A percentile compares a stretch with the other conserved stretches of the same genome.
Evolutionary conservation across 1,140 invertebrate species (phyloP).

Genomic region (Lucilia cuprina): DNA sequence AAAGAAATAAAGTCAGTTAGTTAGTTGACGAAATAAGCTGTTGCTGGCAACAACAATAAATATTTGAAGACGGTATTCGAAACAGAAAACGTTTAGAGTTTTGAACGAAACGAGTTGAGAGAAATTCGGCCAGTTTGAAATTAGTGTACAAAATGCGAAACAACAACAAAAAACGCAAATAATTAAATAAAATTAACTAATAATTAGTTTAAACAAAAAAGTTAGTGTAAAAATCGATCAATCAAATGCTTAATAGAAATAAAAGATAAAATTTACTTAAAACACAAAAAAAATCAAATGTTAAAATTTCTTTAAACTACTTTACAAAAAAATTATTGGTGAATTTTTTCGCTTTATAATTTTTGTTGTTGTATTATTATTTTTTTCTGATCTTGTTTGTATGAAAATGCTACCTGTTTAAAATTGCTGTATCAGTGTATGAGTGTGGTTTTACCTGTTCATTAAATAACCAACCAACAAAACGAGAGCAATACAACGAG

Average conservation of each 20-base stretch:
- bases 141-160: neutral
- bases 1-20: conserved; percentile 8
- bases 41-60: conserved; percentile 18
- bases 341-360: neutral
- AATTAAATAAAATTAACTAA: neutral
- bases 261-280: no score
- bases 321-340: neutral
- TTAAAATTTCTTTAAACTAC: neutral
- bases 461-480: conserved; percentile 4
- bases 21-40: conserved; percentile 26
- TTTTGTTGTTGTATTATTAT: neutral
- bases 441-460: conserved; percentile 34
- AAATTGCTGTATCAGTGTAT: conserved; percentile 21
- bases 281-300: neutral
- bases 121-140: neutral
- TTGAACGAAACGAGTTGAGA: neutral
- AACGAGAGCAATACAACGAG: neutral
- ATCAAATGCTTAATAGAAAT: neutral
- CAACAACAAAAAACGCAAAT: neutral
- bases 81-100: neutral
- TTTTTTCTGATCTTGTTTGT: conserved; percentile 22
- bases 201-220: neutral
- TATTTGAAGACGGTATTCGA: neutral
- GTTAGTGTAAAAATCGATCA: neutral
- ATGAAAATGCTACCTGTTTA: conserved; percentile 23